Percentiles rank a stretch among this genome's conserved stretches.
Evolutionary conservation across 2,888 invertebrate genomes (phyloP).

Genomic region (Ernsta delagoae): DNA sequence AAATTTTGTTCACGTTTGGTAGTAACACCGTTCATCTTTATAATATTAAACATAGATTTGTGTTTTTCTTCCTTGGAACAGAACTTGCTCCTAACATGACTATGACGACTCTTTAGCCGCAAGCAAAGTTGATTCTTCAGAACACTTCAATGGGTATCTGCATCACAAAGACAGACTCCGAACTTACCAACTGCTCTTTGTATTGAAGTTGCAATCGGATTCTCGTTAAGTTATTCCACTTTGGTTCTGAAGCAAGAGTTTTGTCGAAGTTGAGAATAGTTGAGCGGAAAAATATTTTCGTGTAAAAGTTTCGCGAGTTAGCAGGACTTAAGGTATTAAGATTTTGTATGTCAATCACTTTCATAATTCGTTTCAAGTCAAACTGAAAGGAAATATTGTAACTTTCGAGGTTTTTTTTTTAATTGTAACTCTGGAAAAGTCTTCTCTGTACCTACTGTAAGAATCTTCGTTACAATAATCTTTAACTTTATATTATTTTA

Average conservation of each 20-base stretch:
- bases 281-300: constrained; percentile 28
- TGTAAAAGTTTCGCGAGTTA: neutral
- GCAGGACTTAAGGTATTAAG: constrained; percentile 10
- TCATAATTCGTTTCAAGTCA: neutral
- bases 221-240: constrained; percentile 31
- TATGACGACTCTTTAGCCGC: neutral
- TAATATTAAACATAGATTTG: too few species aligned
- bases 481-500: too few species aligned
- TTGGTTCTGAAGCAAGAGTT: constrained; percentile 8
- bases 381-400: neutral
- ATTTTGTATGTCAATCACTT: neutral
- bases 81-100: neutral
- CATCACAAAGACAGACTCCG: constrained; percentile 28
- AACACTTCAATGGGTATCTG: constrained; percentile 24
- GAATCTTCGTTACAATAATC: too few species aligned
- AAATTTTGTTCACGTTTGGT: too few species aligned
- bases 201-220: constrained; percentile 28
- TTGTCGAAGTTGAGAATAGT: constrained; percentile 19
- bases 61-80: neutral
- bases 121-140: constrained; percentile 13
- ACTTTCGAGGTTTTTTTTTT: neutral
- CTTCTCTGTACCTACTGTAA: too few species aligned
- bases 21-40: too few species aligned
- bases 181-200: constrained; percentile 29
- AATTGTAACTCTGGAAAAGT: too few species aligned